Percentiles rank a stretch among this genome's conserved stretches.
phyloP scores from a whole-genome alignment of 2,113 vertebrate species.

The Myrmophylax atrothorax region DNA sequence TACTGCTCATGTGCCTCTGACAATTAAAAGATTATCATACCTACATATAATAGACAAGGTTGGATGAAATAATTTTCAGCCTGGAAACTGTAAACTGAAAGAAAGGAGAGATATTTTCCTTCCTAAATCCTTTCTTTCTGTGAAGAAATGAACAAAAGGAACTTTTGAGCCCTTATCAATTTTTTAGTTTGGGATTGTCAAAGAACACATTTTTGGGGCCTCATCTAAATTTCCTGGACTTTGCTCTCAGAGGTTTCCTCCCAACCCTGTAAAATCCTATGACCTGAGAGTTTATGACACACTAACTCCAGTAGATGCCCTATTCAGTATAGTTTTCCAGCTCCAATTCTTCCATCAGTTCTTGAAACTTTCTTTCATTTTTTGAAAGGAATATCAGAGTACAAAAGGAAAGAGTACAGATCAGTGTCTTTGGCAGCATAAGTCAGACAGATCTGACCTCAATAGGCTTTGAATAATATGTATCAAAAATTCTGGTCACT shows the following conservation, averaged over 20 bases:
- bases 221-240: not conserved
- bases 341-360: not conserved
- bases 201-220: not conserved
- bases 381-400: not conserved
- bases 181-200: not conserved
- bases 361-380: not conserved
- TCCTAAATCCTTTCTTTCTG: not conserved
- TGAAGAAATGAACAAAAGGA: not conserved
- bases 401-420: not conserved
- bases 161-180: not conserved
- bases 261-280: not conserved
- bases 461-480: fast-evolving
- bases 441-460: not conserved
- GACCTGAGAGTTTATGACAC: not conserved
- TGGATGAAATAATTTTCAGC: not conserved
- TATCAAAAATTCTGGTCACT: not conserved
- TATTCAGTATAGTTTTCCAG: not conserved
- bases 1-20: not conserved
- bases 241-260: not conserved
- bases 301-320: not conserved
- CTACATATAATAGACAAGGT: not conserved
- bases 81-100: not conserved
- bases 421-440: not conserved
- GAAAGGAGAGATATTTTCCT: not conserved
- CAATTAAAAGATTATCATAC: not conserved